Percentiles rank a stretch among this genome's conserved stretches.
Evolutionary conservation across 2,797 vertebrate species (phyloP).

Genomic region (Coracias cyanogaster): DNA sequence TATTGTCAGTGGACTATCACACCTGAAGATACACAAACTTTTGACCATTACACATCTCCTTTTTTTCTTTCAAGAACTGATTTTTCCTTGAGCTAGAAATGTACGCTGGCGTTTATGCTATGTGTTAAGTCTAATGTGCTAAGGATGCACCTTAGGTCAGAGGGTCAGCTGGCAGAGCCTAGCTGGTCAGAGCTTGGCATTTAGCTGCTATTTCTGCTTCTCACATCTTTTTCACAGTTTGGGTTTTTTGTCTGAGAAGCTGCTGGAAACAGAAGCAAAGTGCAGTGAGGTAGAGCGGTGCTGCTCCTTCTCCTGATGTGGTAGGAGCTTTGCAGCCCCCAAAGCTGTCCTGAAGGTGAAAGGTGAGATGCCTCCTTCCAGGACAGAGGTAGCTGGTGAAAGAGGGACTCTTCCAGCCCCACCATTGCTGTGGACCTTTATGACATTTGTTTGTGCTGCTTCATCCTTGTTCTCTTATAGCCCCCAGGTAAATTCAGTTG

Average conservation of each 20-base stretch:
- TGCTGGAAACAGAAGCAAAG: neutral
- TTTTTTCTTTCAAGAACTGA: neutral
- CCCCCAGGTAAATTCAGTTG: neutral
- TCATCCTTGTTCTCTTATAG: neutral
- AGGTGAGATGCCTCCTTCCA: neutral
- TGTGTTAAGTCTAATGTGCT: neutral
- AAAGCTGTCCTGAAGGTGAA: neutral
- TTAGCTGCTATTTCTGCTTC: neutral
- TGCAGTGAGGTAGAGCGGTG: accelerated
- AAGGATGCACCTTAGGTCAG: neutral
- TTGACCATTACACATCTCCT: neutral
- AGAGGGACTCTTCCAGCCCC: neutral
- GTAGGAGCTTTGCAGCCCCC: neutral
- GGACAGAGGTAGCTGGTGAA: neutral
- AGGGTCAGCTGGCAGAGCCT: neutral
- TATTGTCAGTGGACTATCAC: neutral
- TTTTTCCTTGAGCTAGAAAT: neutral
- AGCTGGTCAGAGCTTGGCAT: neutral
- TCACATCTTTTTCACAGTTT: neutral
- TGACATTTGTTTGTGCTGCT: neutral
- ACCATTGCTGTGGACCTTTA: neutral
- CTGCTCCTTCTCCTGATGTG: neutral
- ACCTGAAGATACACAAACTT: neutral
- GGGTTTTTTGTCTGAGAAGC: neutral
- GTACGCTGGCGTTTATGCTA: neutral